Base-by-base conservation (phyloP, 1,140 invertebrate genomes). In the Drosophila kohkoa region DNA sequence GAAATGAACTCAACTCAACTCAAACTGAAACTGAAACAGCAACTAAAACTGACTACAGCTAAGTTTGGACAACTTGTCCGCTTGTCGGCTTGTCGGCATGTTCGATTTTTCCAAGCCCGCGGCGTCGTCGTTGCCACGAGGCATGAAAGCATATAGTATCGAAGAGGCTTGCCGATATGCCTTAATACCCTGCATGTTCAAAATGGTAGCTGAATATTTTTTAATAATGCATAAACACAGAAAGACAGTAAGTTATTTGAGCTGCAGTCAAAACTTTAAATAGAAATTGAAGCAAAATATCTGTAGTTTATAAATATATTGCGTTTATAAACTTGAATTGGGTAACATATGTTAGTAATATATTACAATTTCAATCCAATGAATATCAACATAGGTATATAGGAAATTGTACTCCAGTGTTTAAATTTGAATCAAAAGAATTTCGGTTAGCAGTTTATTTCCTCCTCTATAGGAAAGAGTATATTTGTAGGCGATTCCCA, bases 51-150 rank as follows among this genome's bases (percentile, higher is more conserved):
- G 72, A 76, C 68, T 79, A 72, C 71, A 58, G 67, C 67, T 73
- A 76, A 81, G 48, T 81, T 74, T 54, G 72, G 60, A 70, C 69
- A 72, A 73, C 71, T 70, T 77, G 80, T 77, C 57, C 62, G 78
- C 80, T 68, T 82, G 83, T 87, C 38, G 38, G 11, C 38, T 41
- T 76, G 80, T 77, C 57, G 65, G 78, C 80, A 68, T 82, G 83
- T 87, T 87, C 82, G 82, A 87, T 87, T 87, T 87, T 87, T 87
- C 80, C 77, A 57, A 77, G 69, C 77, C 69, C 48, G 58, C 72
- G 73, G 76, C 80, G 76, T 54, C 83, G 62, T n/a, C 49, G 41
- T 45, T 48, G 70, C 69, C 51, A 55, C 73, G 73, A 80, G 64
- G 60, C 69, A 3, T 13, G 10, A 41, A 10, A 38, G 2, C 10